Evolutionary conservation across 2,113 vertebrate genomes (phyloP), one percentile per base, ranked within the genome.

Genomic region (Prietella phreatophila): DNA sequence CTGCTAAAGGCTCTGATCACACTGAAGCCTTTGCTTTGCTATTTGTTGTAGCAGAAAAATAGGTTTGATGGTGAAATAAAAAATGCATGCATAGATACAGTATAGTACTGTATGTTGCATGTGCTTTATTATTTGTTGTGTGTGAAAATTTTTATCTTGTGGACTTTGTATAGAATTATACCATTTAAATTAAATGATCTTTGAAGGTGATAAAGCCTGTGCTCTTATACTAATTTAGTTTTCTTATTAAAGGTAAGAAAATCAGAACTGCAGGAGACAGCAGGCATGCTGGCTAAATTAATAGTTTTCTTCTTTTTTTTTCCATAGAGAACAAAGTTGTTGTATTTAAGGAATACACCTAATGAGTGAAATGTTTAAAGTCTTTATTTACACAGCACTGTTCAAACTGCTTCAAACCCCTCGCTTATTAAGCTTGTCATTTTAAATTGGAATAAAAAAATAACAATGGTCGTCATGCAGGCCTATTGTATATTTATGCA

Each of bases 11-110:
- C 19, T 55, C 50, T 71, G 33, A 36, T 33, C 33, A 17, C 56
- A 27, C 36, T 42, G 3, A 69, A 81, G 75, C 86, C 33, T 89
- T 89, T 84, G 86, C 84, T 81, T 81, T 85, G 67, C 61, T 60
- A 85, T 89, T 89, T 91, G n/a, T 1, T 69, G 13, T 33, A 33
- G n/a, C 63, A 67, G 61, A 39, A 75, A 39, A 42, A 5, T 67
- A 36, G 67, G 36, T 47, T 47, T 76, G 33, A 25, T 11, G 73
- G 39, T 13, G 5, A 33, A 33, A 11, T 33, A 0, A 58, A 58
- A 81, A 36, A 81, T 58, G n/a, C 78, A 80, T 80, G 17, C n/a
- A 20, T 22, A 33, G 53, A 81, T 33, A 36, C 7, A 19, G 17
- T 53, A 55, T 53, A n/a, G 2, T 56, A n/a, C n/a, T n/a, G n/a